Evolutionary conservation across 2,888 invertebrate genomes (phyloP).

Genomic region (Gibbula magus): DNA sequence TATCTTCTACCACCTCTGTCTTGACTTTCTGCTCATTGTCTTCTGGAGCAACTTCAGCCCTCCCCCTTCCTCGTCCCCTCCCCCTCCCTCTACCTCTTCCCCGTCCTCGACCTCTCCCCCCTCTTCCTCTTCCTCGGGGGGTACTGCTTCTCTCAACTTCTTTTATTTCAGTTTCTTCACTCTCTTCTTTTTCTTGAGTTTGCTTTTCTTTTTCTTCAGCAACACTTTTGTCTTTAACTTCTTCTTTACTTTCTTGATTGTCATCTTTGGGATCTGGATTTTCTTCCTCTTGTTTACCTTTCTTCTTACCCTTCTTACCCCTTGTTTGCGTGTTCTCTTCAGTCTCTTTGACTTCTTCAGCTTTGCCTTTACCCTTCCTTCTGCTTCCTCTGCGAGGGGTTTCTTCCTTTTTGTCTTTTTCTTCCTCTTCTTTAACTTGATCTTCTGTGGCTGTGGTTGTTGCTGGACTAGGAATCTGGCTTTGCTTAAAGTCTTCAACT

Average conservation of each 20-base stretch:
- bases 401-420: constrained; percentile 12
- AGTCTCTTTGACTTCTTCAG: constrained; percentile 25
- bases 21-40: constrained; percentile 14
- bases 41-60: not conserved
- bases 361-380: constrained; percentile 36
- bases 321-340: constrained; percentile 35
- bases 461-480: not conserved
- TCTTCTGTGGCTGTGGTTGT: not conserved
- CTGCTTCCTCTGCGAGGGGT: constrained; percentile 27
- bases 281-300: constrained; percentile 20
- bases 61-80: not conserved
- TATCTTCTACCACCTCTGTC: constrained; percentile 1
- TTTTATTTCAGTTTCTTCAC: constrained; percentile 21
- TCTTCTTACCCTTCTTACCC: constrained; percentile 33
- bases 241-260: constrained; percentile 7
- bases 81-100: constrained; percentile 31
- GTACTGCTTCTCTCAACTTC: constrained; percentile 9
- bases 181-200: constrained; percentile 32
- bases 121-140: not conserved
- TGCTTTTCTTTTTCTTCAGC: constrained; percentile 24
- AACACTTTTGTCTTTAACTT: constrained; percentile 27
- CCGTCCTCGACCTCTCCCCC: constrained; percentile 13
- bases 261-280: constrained; percentile 17
- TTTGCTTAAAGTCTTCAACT: constrained; percentile 1
- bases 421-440: constrained; percentile 26